Percentiles rank a stretch among this genome's conserved stretches.
phyloP scores from a whole-genome alignment of 37 sponge, comb jelly and placozoan genomes.

The Eunapius fragilis region DNA sequence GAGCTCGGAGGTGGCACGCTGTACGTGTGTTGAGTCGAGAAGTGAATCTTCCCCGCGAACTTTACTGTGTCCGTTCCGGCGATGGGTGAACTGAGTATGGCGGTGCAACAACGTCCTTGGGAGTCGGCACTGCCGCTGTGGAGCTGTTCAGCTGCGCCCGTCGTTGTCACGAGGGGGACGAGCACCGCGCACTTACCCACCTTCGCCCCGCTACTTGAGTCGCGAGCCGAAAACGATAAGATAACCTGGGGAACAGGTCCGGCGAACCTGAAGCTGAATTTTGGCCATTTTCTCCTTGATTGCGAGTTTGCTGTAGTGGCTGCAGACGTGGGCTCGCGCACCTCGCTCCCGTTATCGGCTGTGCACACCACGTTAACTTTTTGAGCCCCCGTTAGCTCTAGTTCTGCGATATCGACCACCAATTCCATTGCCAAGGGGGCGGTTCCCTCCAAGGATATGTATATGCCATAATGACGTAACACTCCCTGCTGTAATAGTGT shows the following conservation, averaged over 20 bases:
- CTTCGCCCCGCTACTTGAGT: too few species aligned
- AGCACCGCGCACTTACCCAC: too few species aligned
- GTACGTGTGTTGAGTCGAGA: neutral
- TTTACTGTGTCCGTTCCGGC: neutral
- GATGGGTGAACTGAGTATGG: neutral
- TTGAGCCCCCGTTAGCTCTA: neutral
- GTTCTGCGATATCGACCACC: constrained; percentile 5
- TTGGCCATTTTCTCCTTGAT: neutral
- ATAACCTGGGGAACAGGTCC: neutral
- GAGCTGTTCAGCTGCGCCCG: too few species aligned
- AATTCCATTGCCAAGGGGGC: constrained; percentile 37
- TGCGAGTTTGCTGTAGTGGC: neutral
- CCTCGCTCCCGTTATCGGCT: constrained; percentile 1
- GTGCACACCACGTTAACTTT: constrained; percentile 28
- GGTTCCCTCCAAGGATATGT: too few species aligned
- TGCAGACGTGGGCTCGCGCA: neutral
- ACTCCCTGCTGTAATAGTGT: too few species aligned
- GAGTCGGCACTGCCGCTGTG: neutral
- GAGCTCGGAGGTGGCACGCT: neutral
- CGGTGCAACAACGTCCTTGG: neutral
- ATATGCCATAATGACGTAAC: too few species aligned
- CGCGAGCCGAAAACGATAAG: neutral
- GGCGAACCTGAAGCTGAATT: neutral
- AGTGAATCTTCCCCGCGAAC: neutral
- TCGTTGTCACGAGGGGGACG: too few species aligned